Evolutionary conservation across 2,888 invertebrate species (phyloP).

Genomic region (Leucophora obtusa): DNA sequence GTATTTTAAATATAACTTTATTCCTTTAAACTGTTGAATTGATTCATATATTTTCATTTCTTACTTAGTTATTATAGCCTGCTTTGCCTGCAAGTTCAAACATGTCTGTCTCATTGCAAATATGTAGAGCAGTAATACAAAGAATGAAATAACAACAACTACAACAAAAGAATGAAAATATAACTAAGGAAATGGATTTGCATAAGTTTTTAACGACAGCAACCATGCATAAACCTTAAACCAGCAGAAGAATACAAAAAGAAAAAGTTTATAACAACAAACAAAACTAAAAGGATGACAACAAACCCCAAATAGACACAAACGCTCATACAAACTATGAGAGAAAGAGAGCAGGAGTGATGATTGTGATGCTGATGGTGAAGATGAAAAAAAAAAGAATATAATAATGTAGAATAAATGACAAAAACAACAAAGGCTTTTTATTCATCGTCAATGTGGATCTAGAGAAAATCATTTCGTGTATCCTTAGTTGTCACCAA

Average conservation of each 20-base stretch:
- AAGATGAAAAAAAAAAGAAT: no score
- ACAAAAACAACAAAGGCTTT: constrained; percentile 10
- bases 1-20: no score
- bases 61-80: constrained; percentile 1
- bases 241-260: constrained; percentile 8
- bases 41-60: no score
- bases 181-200: constrained; percentile 58
- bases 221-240: constrained; percentile 47
- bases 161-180: constrained; percentile 20
- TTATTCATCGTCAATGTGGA: constrained; percentile 46
- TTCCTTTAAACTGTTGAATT: no score
- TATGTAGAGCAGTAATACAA: constrained; percentile 47
- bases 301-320: constrained; percentile 2
- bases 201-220: constrained; percentile 56
- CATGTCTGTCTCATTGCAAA: constrained; percentile 48
- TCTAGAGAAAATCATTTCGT: constrained; percentile 37
- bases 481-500: constrained; percentile 42
- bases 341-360: background rate
- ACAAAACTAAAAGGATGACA: constrained; percentile 32
- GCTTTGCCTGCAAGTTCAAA: constrained; percentile 52
- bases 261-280: constrained; percentile 32
- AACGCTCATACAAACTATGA: background rate
- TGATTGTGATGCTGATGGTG: background rate
- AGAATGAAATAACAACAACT: constrained; percentile 31
- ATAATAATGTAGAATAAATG: no score